phyloP scores from a whole-genome alignment of 2,797 vertebrate genomes.

The Poeciliopsis turneri region DNA sequence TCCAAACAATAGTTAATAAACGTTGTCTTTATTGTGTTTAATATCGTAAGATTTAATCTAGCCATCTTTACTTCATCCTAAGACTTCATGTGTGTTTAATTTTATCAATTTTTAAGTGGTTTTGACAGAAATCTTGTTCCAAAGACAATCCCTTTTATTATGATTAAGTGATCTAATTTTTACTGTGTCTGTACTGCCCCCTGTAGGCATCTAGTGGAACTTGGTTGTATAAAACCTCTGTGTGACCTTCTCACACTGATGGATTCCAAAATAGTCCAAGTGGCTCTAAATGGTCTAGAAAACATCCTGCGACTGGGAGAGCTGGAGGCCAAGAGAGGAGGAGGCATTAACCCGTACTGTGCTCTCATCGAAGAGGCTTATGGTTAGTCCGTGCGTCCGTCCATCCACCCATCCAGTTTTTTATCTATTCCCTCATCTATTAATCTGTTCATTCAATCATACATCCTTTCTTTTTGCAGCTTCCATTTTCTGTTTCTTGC shows the following conservation, averaged over 20 bases:
- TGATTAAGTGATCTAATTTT: not conserved
- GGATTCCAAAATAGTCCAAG: constrained; percentile 98
- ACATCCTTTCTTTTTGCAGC: not conserved
- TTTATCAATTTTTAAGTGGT: not conserved
- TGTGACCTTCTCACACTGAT: constrained; percentile 97
- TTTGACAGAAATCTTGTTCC: not conserved
- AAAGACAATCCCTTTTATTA: not conserved
- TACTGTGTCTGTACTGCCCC: constrained; percentile 23
- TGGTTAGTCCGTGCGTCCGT: constrained; percentile 77
- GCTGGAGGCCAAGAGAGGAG: constrained; percentile 92
- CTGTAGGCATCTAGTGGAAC: constrained; percentile 92
- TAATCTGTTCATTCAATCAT: not conserved
- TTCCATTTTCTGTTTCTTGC: not conserved
- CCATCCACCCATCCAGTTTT: not conserved
- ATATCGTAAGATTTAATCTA: not conserved
- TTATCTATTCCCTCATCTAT: not conserved
- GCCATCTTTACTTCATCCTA: not conserved
- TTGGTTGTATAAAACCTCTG: constrained; percentile 96
- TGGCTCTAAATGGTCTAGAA: constrained; percentile 94
- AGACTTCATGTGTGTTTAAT: not conserved
- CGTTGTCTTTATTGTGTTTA: not conserved
- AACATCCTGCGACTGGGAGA: constrained; percentile 96
- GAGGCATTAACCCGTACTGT: constrained; percentile 96
- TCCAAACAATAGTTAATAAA: not conserved
- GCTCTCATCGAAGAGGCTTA: constrained; percentile 97